These are phyloP conservation scores for Mesorhabditis spiculigera DNA, from an alignment of 2,888 invertebrate genomes.

Conservation along the genomic window DNA sequence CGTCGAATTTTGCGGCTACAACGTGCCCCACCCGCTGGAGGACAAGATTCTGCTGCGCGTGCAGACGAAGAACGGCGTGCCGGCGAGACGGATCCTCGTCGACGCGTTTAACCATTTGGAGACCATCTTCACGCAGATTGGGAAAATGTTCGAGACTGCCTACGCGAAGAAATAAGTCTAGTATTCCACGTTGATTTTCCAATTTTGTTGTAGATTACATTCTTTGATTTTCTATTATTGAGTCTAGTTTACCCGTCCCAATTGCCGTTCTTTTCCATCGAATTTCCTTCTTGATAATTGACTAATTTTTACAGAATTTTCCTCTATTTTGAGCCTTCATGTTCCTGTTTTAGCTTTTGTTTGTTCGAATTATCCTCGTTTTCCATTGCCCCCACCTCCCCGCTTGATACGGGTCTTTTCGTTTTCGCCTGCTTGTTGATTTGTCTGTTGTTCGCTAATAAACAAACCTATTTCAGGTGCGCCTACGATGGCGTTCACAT, in stretches of 20 bases:
- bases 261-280: too few relatives aligned
- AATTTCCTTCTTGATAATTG: too few relatives aligned
- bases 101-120: constrained; percentile 43
- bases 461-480: not conserved
- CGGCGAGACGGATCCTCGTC: constrained; percentile 37
- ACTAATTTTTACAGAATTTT: too few relatives aligned
- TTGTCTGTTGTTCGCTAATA: not conserved
- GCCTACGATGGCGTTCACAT: constrained; percentile 64
- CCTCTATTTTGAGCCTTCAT: too few relatives aligned
- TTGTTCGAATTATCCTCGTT: too few relatives aligned
- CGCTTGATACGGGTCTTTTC: not conserved
- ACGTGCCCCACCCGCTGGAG: constrained; percentile 90
- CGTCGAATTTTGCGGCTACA: constrained; percentile 88
- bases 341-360: too few relatives aligned
- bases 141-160: not conserved
- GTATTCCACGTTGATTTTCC: too few relatives aligned
- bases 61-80: constrained; percentile 68
- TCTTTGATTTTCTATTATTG: too few relatives aligned
- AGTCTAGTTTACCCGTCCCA: too few relatives aligned
- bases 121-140: constrained; percentile 11
- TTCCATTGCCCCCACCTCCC: not conserved
- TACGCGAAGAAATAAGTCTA: not conserved
- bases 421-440: not conserved
- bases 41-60: constrained; percentile 85
- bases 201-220: not conserved